phyloP scores from a whole-genome alignment of 2,797 vertebrate genomes.

The Urophycis tenuis region DNA sequence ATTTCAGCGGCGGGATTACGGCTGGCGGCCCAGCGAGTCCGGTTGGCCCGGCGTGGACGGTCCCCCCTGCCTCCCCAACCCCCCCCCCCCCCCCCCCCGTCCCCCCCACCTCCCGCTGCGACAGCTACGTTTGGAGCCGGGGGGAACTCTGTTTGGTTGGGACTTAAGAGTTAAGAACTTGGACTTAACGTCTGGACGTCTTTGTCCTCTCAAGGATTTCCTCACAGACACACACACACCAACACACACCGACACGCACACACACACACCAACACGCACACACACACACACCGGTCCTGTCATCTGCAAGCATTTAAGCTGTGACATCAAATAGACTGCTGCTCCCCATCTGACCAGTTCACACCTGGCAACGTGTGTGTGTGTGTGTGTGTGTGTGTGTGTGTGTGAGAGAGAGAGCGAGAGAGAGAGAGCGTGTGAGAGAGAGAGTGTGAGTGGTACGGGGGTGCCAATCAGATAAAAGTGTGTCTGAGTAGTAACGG shows the following conservation, averaged over 20 bases:
- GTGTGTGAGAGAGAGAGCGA: too few species aligned
- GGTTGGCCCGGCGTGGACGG: too few species aligned
- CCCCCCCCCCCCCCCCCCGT: too few species aligned
- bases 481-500: constrained; percentile 28
- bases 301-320: constrained; percentile 62
- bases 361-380: background rate
- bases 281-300: constrained; percentile 39
- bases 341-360: constrained; percentile 11
- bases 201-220: background rate
- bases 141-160: background rate
- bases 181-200: background rate
- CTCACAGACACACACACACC: background rate
- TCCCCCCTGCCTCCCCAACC: too few species aligned
- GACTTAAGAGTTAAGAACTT: background rate
- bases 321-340: constrained; percentile 34
- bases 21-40: background rate
- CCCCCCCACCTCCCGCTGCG: background rate
- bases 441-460: constrained; percentile 6
- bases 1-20: too few species aligned
- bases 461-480: constrained; percentile 5
- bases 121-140: background rate
- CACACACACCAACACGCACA: background rate
- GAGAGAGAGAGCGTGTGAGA: constrained; percentile 1
- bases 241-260: background rate
- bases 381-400: constrained; percentile 10